These are phyloP conservation scores for Tenthredo distinguenda DNA, from an alignment of 2,888 invertebrate genomes.

Conservation along the genomic window DNA sequence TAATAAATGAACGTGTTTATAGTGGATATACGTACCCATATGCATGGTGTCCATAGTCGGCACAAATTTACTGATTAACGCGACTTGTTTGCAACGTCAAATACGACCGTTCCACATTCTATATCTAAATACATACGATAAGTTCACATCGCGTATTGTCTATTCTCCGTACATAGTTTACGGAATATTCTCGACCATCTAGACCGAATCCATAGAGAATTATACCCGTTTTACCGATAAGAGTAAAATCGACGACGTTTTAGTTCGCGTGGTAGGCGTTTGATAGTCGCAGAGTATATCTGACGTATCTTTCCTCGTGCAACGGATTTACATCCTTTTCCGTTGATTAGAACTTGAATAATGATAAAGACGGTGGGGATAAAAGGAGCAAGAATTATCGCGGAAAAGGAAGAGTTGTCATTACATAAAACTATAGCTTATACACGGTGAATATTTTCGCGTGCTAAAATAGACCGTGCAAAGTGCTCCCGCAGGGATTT, in stretches of 20 bases:
- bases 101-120: not conserved
- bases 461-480: too few relatives aligned
- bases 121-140: too few relatives aligned
- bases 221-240: not conserved
- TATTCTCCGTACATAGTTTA: not conserved
- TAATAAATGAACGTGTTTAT: not conserved
- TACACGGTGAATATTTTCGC: too few relatives aligned
- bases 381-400: not conserved
- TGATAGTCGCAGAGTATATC: not conserved
- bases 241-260: not conserved
- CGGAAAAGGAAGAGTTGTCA: not conserved
- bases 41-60: not conserved
- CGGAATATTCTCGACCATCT: not conserved
- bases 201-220: not conserved
- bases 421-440: too few relatives aligned
- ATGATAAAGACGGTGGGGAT: not conserved
- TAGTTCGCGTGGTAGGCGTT: not conserved
- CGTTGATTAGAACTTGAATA: conserved; percentile 1
- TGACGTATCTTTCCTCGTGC: not conserved
- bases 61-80: conserved; percentile 25
- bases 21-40: not conserved
- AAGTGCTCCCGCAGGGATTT: too few relatives aligned
- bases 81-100: conserved; percentile 30
- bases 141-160: not conserved
- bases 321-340: not conserved